phyloP scores from a whole-genome alignment of 1,140 invertebrate species.

The Nasonia longicornis region DNA sequence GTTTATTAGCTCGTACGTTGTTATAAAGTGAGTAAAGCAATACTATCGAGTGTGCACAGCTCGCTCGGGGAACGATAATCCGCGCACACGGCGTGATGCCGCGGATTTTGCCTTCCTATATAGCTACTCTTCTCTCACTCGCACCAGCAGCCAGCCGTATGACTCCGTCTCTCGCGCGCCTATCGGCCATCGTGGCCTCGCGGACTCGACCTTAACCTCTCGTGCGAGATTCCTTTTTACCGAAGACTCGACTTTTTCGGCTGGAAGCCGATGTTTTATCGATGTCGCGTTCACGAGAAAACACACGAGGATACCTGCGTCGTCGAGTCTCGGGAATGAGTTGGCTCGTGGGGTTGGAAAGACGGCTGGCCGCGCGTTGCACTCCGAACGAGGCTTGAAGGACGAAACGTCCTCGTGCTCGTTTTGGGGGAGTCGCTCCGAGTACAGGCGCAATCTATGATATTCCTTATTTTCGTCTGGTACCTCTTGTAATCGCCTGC shows the following conservation, averaged over 20 bases:
- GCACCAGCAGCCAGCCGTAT: neutral
- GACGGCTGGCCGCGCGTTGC: neutral
- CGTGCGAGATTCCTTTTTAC: neutral
- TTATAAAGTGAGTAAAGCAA: constrained; percentile 38
- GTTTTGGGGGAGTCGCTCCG: neutral
- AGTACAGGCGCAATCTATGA: neutral
- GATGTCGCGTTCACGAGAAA: neutral
- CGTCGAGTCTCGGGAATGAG: neutral
- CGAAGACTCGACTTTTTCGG: neutral
- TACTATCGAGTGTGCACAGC: neutral
- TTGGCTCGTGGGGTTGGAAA: neutral
- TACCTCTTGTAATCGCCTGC: neutral
- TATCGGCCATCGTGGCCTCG: constrained; percentile 38
- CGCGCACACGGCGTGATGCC: neutral
- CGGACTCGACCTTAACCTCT: constrained; percentile 35
- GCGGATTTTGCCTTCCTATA: neutral
- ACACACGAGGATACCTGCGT: neutral
- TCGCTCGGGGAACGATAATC: neutral
- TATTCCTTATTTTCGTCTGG: neutral
- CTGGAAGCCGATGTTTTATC: neutral
- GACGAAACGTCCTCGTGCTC: constrained; percentile 39
- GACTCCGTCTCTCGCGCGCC: neutral
- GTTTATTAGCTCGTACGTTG: constrained; percentile 32
- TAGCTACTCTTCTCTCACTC: neutral
- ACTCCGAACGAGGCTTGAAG: constrained; percentile 18